Evolutionary conservation across 2,113 vertebrate genomes (phyloP).

Genomic region (Rhombomys opimus): DNA sequence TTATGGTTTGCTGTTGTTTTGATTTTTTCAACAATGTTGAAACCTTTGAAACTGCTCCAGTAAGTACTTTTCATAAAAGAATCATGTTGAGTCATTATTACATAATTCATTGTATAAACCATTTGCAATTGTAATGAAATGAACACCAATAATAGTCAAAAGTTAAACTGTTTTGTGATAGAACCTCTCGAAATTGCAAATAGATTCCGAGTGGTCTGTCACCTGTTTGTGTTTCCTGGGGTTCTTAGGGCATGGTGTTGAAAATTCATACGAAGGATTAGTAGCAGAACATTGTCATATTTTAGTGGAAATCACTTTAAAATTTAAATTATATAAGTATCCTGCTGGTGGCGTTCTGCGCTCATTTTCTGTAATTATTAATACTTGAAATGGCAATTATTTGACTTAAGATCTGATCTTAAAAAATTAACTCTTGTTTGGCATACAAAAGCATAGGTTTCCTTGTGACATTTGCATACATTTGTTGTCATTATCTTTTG

Average conservation of each 20-base stretch:
- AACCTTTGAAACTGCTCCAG: constrained; percentile 39
- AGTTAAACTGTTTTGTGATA: constrained; percentile 29
- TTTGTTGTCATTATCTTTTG: neutral
- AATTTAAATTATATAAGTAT: constrained; percentile 64
- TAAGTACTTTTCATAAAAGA: constrained; percentile 24
- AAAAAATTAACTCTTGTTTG: neutral
- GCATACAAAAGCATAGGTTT: neutral
- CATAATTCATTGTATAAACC: constrained; percentile 58
- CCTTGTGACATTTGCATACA: neutral
- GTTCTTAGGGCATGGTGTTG: neutral
- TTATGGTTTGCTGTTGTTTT: neutral
- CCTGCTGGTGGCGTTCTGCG: constrained; percentile 58
- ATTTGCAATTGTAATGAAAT: constrained; percentile 43
- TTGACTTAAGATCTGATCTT: constrained; percentile 70
- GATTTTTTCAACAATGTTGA: constrained; percentile 22
- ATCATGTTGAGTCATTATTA: constrained; percentile 61
- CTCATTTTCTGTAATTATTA: constrained; percentile 81
- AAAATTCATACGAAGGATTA: neutral
- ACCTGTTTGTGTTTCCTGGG: neutral
- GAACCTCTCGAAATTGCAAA: neutral
- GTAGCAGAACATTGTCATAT: neutral
- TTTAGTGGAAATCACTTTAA: constrained; percentile 62
- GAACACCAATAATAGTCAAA: constrained; percentile 25
- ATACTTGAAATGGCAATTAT: constrained; percentile 74
- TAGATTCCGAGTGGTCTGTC: neutral